A percentile compares a stretch with the other conserved stretches of the same genome.
Evolutionary conservation across 2,797 vertebrate genomes (phyloP).

Genomic region (Enteromius thamalakanensis): DNA sequence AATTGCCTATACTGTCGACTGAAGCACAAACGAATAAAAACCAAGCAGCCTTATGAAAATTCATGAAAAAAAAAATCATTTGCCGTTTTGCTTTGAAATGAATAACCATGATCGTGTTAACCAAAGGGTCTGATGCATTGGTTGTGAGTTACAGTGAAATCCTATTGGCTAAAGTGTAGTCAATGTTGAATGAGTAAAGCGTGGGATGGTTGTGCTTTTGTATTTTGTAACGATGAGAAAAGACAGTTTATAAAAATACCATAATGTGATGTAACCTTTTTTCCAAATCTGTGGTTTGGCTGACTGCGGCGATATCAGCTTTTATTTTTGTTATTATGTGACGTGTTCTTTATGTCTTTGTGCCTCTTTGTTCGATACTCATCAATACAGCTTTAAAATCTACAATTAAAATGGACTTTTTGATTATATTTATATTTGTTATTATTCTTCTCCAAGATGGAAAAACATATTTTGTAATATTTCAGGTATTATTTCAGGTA

Average conservation of each 20-base stretch:
- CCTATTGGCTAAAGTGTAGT: slow-evolving; percentile 39
- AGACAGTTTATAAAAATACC: slow-evolving; percentile 32
- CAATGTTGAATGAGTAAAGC: slow-evolving; percentile 6
- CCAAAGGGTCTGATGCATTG: slow-evolving; percentile 50
- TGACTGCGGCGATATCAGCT: slow-evolving; percentile 43
- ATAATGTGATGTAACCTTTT: slow-evolving; percentile 58
- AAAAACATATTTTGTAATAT: not conserved
- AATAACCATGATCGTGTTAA: slow-evolving; percentile 53
- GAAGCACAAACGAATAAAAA: slow-evolving; percentile 76
- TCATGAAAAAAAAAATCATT: slow-evolving; percentile 59
- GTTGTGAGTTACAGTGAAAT: slow-evolving; percentile 46
- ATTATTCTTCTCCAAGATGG: not conserved
- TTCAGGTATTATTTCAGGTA: not conserved
- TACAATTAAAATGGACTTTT: slow-evolving; percentile 65
- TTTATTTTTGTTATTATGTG: slow-evolving; percentile 52
- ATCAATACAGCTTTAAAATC: slow-evolving; percentile 62
- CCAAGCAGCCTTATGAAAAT: slow-evolving; percentile 75
- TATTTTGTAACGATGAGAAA: slow-evolving; percentile 47
- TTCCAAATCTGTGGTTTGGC: slow-evolving; percentile 38
- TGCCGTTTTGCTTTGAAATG: slow-evolving; percentile 61
- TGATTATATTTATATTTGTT: slow-evolving; percentile 56
- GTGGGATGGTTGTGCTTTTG: slow-evolving; percentile 50
- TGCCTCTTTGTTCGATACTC: slow-evolving; percentile 63
- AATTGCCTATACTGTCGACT: slow-evolving; percentile 71
- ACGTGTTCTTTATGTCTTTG: slow-evolving; percentile 54